Evolutionary conservation across 2,113 vertebrate genomes (phyloP).

Genomic region (Myanophis thanlyinensis): DNA sequence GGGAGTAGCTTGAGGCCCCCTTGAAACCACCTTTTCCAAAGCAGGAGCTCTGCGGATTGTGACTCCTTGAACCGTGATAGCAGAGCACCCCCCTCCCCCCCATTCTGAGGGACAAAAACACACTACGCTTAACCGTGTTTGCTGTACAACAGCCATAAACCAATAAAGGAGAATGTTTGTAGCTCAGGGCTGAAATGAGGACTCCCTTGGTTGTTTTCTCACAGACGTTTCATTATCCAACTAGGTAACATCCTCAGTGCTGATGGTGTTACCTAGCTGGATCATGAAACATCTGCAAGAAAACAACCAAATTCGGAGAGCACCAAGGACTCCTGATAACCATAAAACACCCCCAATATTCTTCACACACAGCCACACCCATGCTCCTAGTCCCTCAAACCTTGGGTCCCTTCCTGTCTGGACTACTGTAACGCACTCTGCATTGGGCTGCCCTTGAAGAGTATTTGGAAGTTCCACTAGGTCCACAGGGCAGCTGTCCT

Average conservation of each 20-base stretch:
- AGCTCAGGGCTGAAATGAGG: not conserved
- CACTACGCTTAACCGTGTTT: rapidly evolving
- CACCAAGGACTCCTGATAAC: not conserved
- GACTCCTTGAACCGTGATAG: not conserved
- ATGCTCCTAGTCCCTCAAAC: not conserved
- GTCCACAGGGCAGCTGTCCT: not conserved
- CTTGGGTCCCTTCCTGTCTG: not conserved
- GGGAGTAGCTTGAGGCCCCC: not conserved
- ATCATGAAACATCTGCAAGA: not conserved
- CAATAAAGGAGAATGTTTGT: not conserved
- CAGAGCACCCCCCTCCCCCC: not conserved
- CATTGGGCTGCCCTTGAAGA: not conserved
- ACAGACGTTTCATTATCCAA: not conserved
- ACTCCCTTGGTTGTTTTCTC: not conserved
- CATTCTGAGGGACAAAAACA: not conserved
- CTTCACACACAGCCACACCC: not conserved
- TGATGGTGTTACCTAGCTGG: not conserved
- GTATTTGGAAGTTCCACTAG: not conserved
- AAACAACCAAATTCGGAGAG: not conserved
- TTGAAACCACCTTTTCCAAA: not conserved
- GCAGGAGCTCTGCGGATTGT: not conserved
- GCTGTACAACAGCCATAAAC: not conserved
- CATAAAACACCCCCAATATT: not conserved
- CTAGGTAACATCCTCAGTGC: not conserved
- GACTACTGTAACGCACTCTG: not conserved